These are phyloP conservation scores for Remorina albescens DNA, from an alignment of 2,797 vertebrate species.

Conservation along the genomic window DNA sequence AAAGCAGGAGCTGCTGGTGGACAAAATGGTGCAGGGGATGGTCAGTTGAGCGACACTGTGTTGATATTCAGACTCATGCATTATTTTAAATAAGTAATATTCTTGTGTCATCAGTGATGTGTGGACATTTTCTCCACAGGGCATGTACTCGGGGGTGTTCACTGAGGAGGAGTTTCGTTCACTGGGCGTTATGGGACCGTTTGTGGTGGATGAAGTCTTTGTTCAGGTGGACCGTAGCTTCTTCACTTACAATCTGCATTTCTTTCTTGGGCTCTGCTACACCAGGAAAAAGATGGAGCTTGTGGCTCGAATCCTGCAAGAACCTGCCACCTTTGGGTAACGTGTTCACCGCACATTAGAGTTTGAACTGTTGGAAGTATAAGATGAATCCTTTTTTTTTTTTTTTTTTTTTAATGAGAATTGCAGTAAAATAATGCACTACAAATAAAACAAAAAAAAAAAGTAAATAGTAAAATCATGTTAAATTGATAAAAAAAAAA, in stretches of 20 bases:
- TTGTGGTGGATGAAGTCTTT: conserved; percentile 83
- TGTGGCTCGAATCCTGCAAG: conserved; percentile 80
- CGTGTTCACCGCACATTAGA: neutral
- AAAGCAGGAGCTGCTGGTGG: conserved; percentile 84
- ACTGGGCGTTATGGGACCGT: conserved; percentile 83
- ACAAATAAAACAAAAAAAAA: neutral
- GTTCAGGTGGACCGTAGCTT: conserved; percentile 79
- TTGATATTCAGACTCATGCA: neutral
- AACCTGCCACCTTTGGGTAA: conserved; percentile 82
- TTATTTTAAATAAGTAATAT: neutral
- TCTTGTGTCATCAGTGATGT: neutral
- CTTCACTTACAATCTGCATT: conserved; percentile 77
- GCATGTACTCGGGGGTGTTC: conserved; percentile 80
- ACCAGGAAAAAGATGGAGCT: conserved; percentile 75
- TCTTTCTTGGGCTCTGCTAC: conserved; percentile 81
- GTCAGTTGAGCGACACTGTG: conserved; percentile 62
- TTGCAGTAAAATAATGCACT: neutral
- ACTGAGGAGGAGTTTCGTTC: conserved; percentile 82
- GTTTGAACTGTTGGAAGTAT: neutral
- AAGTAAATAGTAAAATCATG: neutral
- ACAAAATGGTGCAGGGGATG: conserved; percentile 84
- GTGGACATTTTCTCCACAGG: conserved; percentile 58
- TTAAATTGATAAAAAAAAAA: neutral
- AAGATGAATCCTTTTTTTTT: too few relatives aligned
- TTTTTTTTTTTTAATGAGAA: neutral